A percentile compares a stretch with the other conserved stretches of the same genome.
Evolutionary conservation across 2,113 vertebrate genomes (phyloP).

Genomic region (Cryptotis parvus): DNA sequence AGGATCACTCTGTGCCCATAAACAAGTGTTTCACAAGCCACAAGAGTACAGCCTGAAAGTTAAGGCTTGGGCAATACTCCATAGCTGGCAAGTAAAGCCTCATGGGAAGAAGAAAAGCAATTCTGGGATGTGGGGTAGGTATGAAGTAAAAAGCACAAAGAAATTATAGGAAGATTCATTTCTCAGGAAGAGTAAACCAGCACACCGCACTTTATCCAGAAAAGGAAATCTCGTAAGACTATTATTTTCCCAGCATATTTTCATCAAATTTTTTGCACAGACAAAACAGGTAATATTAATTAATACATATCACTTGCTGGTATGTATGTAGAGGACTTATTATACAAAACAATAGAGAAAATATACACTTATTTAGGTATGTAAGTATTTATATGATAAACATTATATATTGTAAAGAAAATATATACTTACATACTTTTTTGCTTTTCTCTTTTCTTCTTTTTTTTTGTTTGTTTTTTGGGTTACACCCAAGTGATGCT

Average conservation of each 20-base stretch:
- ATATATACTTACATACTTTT: no score
- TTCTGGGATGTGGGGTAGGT: neutral
- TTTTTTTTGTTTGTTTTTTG: no score
- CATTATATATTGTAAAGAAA: no score
- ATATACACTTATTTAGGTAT: no score
- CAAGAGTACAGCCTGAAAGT: constrained; percentile 33
- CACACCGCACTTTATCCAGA: neutral
- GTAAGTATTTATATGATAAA: no score
- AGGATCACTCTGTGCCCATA: constrained; percentile 65
- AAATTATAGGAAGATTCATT: constrained; percentile 8
- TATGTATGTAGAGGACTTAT: neutral
- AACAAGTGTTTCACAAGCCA: constrained; percentile 66
- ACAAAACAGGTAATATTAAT: neutral
- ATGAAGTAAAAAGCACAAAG: constrained; percentile 30
- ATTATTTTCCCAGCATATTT: neutral
- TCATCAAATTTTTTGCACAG: neutral
- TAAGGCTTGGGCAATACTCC: neutral
- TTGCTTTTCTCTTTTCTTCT: no score
- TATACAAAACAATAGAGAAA: neutral
- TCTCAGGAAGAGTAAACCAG: neutral
- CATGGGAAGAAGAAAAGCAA: neutral
- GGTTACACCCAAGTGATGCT: no score
- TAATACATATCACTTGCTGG: neutral
- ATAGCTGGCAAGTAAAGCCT: neutral
- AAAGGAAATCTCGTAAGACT: neutral